These are phyloP conservation scores for Plagiodera versicolora DNA, from an alignment of 2,888 invertebrate genomes.

Conservation along the genomic window DNA sequence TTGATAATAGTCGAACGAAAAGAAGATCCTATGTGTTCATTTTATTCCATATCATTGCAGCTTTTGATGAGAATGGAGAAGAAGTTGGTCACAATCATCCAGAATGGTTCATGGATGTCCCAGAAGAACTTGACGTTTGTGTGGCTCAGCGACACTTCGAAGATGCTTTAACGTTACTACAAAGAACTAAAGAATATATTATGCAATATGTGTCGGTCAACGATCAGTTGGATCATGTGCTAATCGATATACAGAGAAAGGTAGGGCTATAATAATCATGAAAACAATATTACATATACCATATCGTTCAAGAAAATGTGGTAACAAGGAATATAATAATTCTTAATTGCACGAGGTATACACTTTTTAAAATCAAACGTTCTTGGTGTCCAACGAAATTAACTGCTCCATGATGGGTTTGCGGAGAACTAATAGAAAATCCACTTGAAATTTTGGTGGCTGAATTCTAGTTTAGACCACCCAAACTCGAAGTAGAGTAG, in stretches of 20 bases:
- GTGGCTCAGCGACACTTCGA: slow-evolving; percentile 96
- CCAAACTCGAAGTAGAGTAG: too few relatives aligned
- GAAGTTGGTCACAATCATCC: slow-evolving; percentile 57
- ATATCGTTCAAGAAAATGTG: too few relatives aligned
- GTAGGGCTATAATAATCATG: slow-evolving; percentile 9
- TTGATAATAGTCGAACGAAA: too few relatives aligned
- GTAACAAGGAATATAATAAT: too few relatives aligned
- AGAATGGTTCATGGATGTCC: slow-evolving; percentile 88
- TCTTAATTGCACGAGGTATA: too few relatives aligned
- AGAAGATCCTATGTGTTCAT: too few relatives aligned
- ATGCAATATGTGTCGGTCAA: slow-evolving; percentile 43
- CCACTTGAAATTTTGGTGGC: too few relatives aligned
- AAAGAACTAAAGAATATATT: slow-evolving; percentile 65
- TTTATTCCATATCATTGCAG: slow-evolving; percentile 35
- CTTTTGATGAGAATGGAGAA: slow-evolving; percentile 54
- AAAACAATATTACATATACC: background rate
- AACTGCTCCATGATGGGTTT: too few relatives aligned
- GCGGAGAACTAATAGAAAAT: too few relatives aligned
- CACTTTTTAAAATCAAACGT: too few relatives aligned
- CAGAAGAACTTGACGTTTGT: slow-evolving; percentile 92
- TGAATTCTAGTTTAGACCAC: too few relatives aligned
- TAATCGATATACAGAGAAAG: slow-evolving; percentile 58
- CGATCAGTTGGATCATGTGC: slow-evolving; percentile 51
- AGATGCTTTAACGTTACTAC: slow-evolving; percentile 82
- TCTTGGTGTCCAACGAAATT: too few relatives aligned